phyloP scores from a whole-genome alignment of 2,888 invertebrate genomes.

The Synergus umbraculus region DNA sequence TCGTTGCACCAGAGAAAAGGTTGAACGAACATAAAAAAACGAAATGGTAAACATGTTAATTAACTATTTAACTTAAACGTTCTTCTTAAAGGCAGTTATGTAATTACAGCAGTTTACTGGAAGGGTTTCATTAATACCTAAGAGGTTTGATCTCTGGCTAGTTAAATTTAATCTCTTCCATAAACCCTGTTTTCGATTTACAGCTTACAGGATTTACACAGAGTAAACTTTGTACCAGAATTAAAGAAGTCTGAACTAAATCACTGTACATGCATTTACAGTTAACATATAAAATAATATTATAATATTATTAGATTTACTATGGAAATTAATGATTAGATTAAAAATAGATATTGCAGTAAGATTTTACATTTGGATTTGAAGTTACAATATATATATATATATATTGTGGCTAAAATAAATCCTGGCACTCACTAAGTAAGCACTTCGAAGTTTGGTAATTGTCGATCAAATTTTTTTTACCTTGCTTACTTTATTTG shows the following conservation, averaged over 20 bases:
- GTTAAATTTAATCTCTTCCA: not conserved
- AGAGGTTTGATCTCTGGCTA: not conserved
- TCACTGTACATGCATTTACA: slow-evolving; percentile 24
- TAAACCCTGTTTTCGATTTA: not conserved
- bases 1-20: slow-evolving; percentile 24
- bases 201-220: not conserved
- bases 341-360: not conserved
- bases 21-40: not conserved
- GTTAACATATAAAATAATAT: not conserved
- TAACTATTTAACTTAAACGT: not conserved
- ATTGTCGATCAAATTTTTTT: slow-evolving; percentile 33
- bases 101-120: not conserved
- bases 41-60: not conserved
- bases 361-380: not conserved
- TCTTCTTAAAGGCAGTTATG: not conserved
- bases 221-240: not conserved
- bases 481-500: slow-evolving; percentile 9
- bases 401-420: not conserved
- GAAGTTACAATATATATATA: not conserved
- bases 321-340: not conserved
- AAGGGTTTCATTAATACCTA: slow-evolving; percentile 9
- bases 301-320: not conserved
- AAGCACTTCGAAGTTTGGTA: not conserved
- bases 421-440: slow-evolving; percentile 46
- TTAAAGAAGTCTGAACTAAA: not conserved